Percentiles rank a stretch among this genome's conserved stretches.
Evolutionary conservation across 1,140 invertebrate genomes (phyloP).

Genomic region (Hydropsyche tenuis): DNA sequence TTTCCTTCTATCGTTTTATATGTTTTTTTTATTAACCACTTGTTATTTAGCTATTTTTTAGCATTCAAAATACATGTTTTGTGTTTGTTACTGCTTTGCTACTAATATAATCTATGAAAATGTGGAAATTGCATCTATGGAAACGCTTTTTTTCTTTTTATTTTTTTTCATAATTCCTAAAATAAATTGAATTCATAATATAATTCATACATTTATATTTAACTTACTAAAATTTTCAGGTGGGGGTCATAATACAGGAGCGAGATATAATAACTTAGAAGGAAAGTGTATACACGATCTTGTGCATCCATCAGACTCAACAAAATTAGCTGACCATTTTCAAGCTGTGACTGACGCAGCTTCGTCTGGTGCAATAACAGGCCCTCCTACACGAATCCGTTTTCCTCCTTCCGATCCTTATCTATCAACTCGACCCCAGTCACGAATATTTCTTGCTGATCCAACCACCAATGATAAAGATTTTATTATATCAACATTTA

Average conservation of each 20-base stretch:
- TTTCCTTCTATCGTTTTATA: too few relatives aligned
- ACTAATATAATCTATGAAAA: too few relatives aligned
- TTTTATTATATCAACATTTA: constrained; percentile 92
- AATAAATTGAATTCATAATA: neutral
- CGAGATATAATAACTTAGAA: constrained; percentile 64
- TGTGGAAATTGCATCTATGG: too few relatives aligned
- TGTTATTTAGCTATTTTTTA: neutral
- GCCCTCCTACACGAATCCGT: constrained; percentile 79
- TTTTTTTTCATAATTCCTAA: neutral
- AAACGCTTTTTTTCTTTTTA: neutral
- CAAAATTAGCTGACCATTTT: constrained; percentile 75
- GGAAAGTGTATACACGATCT: constrained; percentile 77
- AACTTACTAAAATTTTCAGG: neutral
- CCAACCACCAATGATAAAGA: constrained; percentile 74
- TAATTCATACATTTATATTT: neutral
- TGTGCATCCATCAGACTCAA: constrained; percentile 77
- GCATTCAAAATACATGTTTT: too few relatives aligned
- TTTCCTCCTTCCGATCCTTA: constrained; percentile 69
- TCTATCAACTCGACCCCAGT: constrained; percentile 86
- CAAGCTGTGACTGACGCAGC: constrained; percentile 72
- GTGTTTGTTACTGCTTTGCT: too few relatives aligned
- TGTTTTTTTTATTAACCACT: neutral
- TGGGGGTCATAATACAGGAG: constrained; percentile 33
- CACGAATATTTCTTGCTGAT: constrained; percentile 80
- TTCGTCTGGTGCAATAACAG: constrained; percentile 65